Percentiles rank a stretch among this genome's conserved stretches.
Evolutionary conservation across 2,113 vertebrate species (phyloP).

Genomic region (Aldabrachelys gigantea): DNA sequence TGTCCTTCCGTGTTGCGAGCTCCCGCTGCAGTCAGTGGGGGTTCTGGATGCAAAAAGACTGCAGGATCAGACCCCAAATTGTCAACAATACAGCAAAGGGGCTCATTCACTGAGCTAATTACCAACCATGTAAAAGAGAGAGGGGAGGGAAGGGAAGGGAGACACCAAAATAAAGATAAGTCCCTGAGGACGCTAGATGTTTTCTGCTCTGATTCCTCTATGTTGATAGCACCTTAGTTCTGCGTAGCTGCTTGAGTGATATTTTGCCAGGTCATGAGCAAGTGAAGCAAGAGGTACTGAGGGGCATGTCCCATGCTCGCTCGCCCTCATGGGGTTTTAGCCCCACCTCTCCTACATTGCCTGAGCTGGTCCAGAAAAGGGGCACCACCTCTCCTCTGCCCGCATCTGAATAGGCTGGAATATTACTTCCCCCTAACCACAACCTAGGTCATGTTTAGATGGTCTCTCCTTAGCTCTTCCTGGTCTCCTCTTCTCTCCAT

Average conservation of each 20-base stretch:
- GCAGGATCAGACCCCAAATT: neutral
- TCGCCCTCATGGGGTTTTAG: neutral
- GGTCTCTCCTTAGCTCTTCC: neutral
- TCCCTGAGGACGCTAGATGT: neutral
- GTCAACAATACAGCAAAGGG: neutral
- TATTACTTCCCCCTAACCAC: neutral
- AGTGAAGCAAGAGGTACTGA: neutral
- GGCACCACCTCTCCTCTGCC: neutral
- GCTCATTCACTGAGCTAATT: neutral
- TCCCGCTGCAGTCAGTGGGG: neutral
- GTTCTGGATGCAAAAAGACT: neutral
- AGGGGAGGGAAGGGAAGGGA: neutral
- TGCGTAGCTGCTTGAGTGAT: neutral
- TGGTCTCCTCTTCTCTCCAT: neutral
- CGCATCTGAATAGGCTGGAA: neutral
- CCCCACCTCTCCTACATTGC: neutral
- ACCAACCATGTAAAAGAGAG: neutral
- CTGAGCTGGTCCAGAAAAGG: constrained; percentile 33
- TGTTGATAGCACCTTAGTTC: neutral
- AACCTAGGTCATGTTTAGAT: constrained; percentile 2
- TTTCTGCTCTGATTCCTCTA: neutral
- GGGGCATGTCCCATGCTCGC: neutral
- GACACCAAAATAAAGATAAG: neutral
- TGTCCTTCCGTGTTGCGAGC: neutral
- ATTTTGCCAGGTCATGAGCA: neutral